Evolutionary conservation across 92 coral and sea anemone genomes (phyloP).

Genomic region (Virgularia gustaviana): DNA sequence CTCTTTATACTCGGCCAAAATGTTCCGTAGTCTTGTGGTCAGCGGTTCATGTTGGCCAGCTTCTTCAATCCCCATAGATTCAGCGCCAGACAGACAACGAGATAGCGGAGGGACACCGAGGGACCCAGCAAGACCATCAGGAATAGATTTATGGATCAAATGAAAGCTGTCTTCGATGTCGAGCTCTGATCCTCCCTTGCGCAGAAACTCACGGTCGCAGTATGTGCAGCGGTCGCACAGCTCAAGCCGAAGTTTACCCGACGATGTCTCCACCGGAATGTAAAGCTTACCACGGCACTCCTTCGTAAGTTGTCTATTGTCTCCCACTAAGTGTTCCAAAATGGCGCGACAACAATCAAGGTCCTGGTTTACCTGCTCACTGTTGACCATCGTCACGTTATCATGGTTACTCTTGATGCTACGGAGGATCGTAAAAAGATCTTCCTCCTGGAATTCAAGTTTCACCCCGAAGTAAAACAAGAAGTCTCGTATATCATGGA

Average conservation of each 20-base stretch:
- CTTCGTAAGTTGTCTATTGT: constrained; percentile 40
- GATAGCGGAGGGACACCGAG: constrained; percentile 88
- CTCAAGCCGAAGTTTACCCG: constrained; percentile 62
- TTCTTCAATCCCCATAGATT: constrained; percentile 56
- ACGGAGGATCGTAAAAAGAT: constrained; percentile 56
- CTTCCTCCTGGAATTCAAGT: constrained; percentile 45
- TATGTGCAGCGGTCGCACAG: constrained; percentile 68
- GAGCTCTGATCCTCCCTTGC: constrained; percentile 56
- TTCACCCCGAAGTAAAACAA: constrained; percentile 62
- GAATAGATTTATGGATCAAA: constrained; percentile 69
- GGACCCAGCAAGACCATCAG: constrained; percentile 56
- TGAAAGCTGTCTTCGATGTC: constrained; percentile 49
- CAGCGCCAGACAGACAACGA: constrained; percentile 60
- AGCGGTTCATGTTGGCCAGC: constrained; percentile 83
- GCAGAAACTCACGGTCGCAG: constrained; percentile 75
- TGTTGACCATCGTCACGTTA: neutral
- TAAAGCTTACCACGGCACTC: constrained; percentile 46
- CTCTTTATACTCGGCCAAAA: constrained; percentile 69
- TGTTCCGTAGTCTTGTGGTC: constrained; percentile 67
- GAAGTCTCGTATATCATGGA: constrained; percentile 31
- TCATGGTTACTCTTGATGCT: constrained; percentile 67
- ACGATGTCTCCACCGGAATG: constrained; percentile 69
- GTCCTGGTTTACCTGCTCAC: constrained; percentile 47
- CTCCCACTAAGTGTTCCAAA: constrained; percentile 70
- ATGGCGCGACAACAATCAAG: constrained; percentile 58